phyloP scores from a whole-genome alignment of 2,797 vertebrate genomes.

The Xerus rutilus region DNA sequence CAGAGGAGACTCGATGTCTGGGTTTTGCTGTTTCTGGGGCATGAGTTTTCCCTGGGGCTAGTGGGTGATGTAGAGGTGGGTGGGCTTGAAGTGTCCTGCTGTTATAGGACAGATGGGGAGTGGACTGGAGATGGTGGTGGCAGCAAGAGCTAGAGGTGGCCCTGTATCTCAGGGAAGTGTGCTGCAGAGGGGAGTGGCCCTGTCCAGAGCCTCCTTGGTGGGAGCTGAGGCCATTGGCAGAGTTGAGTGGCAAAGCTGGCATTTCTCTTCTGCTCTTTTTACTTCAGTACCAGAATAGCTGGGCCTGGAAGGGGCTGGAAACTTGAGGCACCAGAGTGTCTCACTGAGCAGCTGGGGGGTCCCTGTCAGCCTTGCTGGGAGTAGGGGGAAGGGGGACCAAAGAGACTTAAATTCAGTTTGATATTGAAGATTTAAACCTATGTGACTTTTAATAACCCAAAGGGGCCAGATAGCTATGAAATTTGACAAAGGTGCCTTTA shows the following conservation, averaged over 20 bases:
- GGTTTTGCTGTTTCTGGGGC: not conserved
- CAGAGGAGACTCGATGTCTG: not conserved
- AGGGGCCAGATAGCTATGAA: conserved; percentile 48
- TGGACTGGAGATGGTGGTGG: not conserved
- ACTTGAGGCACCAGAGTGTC: not conserved
- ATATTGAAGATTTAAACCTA: conserved; percentile 52
- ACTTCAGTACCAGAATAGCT: not conserved
- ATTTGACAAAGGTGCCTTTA: conserved; percentile 44
- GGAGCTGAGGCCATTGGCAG: not conserved
- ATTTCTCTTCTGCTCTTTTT: not conserved
- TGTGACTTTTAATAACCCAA: conserved; percentile 58
- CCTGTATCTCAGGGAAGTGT: not conserved
- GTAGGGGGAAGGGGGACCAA: not conserved
- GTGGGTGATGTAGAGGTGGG: not conserved
- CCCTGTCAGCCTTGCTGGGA: not conserved
- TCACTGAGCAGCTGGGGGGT: too few species aligned
- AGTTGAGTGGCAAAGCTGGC: too few species aligned
- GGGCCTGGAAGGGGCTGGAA: not conserved
- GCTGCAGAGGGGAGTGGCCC: not conserved
- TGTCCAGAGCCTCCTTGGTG: not conserved
- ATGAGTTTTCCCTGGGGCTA: not conserved
- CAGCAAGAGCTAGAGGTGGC: not conserved
- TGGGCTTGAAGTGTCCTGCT: not conserved
- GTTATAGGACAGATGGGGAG: not conserved
- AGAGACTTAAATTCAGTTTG: conserved; percentile 32